A percentile compares a stretch with the other conserved stretches of the same genome.
Evolutionary conservation across 2,888 invertebrate genomes (phyloP).

Genomic region (Crossocerus cetratus): DNA sequence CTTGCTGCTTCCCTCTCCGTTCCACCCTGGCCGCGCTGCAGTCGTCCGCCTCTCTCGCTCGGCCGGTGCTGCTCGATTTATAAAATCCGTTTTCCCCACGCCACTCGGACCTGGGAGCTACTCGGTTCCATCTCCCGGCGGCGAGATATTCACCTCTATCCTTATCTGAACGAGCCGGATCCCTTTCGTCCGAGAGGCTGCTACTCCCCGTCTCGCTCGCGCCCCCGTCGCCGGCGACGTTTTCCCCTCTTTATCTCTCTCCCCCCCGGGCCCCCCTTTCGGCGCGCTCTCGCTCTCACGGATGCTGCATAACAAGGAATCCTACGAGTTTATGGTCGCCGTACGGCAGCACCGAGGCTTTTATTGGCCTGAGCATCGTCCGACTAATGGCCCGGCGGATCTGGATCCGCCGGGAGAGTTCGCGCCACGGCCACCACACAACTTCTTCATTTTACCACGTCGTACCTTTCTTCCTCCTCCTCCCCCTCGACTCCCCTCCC

Average conservation of each 20-base stretch:
- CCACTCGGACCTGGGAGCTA: slow-evolving; percentile 45
- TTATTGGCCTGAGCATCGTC: slow-evolving; percentile 66
- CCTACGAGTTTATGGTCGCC: slow-evolving; percentile 67
- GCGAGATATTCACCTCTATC: slow-evolving; percentile 27
- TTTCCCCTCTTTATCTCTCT: background rate
- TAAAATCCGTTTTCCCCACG: slow-evolving; percentile 39
- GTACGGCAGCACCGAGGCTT: slow-evolving; percentile 58
- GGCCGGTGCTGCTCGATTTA: slow-evolving; percentile 32
- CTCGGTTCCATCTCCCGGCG: slow-evolving; percentile 16
- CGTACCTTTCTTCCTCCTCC: slow-evolving; percentile 40
- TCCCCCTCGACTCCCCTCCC: no score
- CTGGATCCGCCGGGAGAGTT: slow-evolving; percentile 54
- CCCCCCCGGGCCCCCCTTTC: slow-evolving; percentile 19
- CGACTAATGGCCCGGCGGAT: slow-evolving; percentile 64
- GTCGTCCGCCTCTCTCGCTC: background rate
- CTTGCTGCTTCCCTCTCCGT: slow-evolving; percentile 19
- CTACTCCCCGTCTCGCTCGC: background rate
- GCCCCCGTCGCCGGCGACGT: background rate
- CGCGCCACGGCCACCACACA: slow-evolving; percentile 56
- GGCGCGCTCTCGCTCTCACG: slow-evolving; percentile 6
- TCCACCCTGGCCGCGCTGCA: background rate
- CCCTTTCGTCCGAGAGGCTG: slow-evolving; percentile 17
- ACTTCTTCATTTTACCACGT: slow-evolving; percentile 62
- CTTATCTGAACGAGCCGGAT: slow-evolving; percentile 30
- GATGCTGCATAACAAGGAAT: slow-evolving; percentile 66